Evolutionary conservation across 2,888 invertebrate genomes (phyloP).

Genomic region (Disparrhopalites patrizii): DNA sequence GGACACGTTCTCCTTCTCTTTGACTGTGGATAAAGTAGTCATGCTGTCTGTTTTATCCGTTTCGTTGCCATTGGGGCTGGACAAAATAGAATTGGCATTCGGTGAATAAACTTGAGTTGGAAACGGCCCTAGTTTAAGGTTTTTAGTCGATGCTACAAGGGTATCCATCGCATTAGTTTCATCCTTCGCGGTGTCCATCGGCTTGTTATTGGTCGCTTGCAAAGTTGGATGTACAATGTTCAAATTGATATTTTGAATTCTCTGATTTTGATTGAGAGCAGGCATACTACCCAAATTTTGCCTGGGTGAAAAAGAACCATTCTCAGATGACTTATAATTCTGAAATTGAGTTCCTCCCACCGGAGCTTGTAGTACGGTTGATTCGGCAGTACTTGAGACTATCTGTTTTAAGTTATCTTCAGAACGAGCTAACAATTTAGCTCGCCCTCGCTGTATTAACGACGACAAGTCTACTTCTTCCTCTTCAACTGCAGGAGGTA

Average conservation of each 20-base stretch:
- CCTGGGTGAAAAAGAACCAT: neutral
- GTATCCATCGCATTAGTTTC: neutral
- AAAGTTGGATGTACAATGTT: neutral
- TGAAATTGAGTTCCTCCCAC: neutral
- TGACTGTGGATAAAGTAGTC: neutral
- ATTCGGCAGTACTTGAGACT: neutral
- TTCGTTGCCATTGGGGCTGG: neutral
- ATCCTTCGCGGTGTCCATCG: too few species aligned
- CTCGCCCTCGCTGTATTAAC: slow-evolving; percentile 23
- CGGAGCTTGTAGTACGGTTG: neutral
- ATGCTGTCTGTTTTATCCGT: neutral
- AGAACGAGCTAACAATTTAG: slow-evolving; percentile 21
- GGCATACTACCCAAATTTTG: slow-evolving; percentile 1
- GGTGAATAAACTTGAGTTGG: neutral
- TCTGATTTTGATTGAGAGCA: neutral
- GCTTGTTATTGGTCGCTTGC: neutral
- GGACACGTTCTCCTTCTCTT: neutral
- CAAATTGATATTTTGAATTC: neutral
- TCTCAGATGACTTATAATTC: neutral
- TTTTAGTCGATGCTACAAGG: neutral
- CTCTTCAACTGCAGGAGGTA: slow-evolving; percentile 13
- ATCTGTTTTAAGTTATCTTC: slow-evolving; percentile 24
- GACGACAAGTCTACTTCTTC: slow-evolving; percentile 23
- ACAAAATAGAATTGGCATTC: slow-evolving; percentile 7
- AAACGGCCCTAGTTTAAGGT: neutral